Evolutionary conservation across 1,140 invertebrate genomes (phyloP).

Genomic region (Apis mellifera): Amel_HAv3.1 CM009939.2:5794001-5794500

Average conservation of each 20-base stretch:
- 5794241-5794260: conserved; percentile 66
- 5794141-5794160: conserved; percentile 82
- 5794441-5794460: conserved; percentile 53
- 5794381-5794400: conserved; percentile 75
- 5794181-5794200: conserved; percentile 72
- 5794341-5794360: conserved; percentile 71
- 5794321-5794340: conserved; percentile 69
- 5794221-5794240: conserved; percentile 61
- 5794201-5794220: conserved; percentile 63
- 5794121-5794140: conserved; percentile 80
- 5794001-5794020: conserved; percentile 69
- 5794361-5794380: conserved; percentile 74
- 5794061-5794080: conserved; percentile 60
- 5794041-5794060: conserved; percentile 76
- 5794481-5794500: background rate
- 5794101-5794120: conserved; percentile 80
- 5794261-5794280: conserved; percentile 73
- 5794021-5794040: conserved; percentile 79
- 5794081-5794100: conserved; percentile 75
- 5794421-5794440: conserved; percentile 75
- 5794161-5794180: conserved; percentile 78
- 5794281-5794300: conserved; percentile 78
- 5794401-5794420: conserved; percentile 76
- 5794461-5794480: background rate
- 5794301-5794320: conserved; percentile 82